A percentile compares a stretch with the other conserved stretches of the same genome.
These are phyloP conservation scores for Speoplatyrhinus poulsoni DNA, from an alignment of 2,113 vertebrate genomes.

Conservation along the genomic window DNA sequence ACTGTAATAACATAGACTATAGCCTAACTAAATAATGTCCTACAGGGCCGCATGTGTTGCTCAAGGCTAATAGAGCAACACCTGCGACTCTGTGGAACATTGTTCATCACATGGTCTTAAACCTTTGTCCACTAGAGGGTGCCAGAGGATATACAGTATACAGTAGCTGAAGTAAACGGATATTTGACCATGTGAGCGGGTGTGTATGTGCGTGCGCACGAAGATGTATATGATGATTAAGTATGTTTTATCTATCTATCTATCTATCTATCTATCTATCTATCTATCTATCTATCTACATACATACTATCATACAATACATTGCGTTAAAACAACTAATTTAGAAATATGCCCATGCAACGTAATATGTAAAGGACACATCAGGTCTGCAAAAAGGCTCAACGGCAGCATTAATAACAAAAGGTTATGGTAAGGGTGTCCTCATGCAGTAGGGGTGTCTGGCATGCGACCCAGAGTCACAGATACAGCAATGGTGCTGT, in stretches of 20 bases:
- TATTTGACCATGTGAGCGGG: constrained; percentile 12
- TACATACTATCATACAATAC: constrained; percentile 3
- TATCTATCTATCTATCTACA: no score
- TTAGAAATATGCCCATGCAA: constrained; percentile 16
- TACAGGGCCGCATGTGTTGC: neutral
- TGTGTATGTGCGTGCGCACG: neutral
- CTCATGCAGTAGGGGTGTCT: constrained; percentile 26
- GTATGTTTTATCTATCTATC: no score
- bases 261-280: no score
- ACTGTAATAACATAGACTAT: neutral
- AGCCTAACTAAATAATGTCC: constrained; percentile 4
- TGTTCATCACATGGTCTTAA: constrained; percentile 9
- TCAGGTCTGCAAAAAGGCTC: constrained; percentile 49
- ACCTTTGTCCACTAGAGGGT: constrained; percentile 46
- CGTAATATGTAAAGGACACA: constrained; percentile 28
- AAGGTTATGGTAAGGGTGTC: constrained; percentile 46
- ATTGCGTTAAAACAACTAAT: constrained; percentile 14
- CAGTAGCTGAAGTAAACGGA: constrained; percentile 8
- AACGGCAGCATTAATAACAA: constrained; percentile 47
- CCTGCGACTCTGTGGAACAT: no score
- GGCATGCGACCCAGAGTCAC: constrained; percentile 50
- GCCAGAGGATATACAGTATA: constrained; percentile 26
- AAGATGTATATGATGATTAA: no score
- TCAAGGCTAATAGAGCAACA: neutral
- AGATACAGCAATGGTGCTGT: constrained; percentile 50